Percentiles rank a stretch among this genome's conserved stretches.
Evolutionary conservation across 2,113 vertebrate species (phyloP).

Genomic region (Pachyramphus minor): DNA sequence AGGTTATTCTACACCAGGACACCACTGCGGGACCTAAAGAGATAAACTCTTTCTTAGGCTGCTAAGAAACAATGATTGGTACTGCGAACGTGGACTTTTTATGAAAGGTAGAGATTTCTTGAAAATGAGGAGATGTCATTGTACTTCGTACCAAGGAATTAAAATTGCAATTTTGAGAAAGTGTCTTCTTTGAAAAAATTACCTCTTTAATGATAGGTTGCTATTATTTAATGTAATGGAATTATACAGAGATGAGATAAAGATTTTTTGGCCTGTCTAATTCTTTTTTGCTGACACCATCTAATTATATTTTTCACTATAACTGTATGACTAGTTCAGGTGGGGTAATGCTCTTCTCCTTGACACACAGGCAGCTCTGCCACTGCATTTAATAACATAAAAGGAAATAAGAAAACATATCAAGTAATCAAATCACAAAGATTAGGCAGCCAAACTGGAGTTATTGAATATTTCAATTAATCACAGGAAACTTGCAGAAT

Average conservation of each 20-base stretch:
- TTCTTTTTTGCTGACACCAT: not conserved
- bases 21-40: not conserved
- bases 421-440: not conserved
- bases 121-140: not conserved
- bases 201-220: not conserved
- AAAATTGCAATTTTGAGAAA: not conserved
- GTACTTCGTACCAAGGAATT: not conserved
- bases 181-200: not conserved
- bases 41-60: not conserved
- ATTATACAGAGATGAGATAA: not conserved
- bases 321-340: not conserved
- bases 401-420: not conserved
- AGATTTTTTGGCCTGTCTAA: not conserved
- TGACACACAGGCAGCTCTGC: not conserved
- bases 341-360: not conserved
- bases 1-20: not conserved
- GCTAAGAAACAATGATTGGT: not conserved
- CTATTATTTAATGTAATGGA: not conserved
- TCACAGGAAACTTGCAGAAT: not conserved
- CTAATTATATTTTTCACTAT: not conserved
- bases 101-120: not conserved
- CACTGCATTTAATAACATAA: constrained; percentile 9
- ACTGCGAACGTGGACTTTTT: not conserved
- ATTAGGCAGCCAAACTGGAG: not conserved
- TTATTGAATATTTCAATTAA: constrained; percentile 7